Evolutionary conservation across 2,797 vertebrate genomes (phyloP), one percentile per base, ranked within the genome.

Genomic region (Pelochelys cantorii): DNA sequence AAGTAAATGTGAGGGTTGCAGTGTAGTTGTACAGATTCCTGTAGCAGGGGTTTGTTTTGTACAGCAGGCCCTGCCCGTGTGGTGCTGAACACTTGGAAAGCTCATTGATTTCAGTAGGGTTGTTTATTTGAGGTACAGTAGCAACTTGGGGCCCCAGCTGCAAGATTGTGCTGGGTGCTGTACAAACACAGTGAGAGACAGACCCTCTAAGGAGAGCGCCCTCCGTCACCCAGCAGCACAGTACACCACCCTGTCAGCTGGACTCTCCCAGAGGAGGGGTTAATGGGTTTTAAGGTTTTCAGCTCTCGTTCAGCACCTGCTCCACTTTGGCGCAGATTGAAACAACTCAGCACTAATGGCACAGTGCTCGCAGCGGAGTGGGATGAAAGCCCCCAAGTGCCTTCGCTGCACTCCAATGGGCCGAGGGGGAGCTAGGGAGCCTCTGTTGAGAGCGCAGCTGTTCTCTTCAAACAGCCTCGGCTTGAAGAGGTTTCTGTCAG

Each of bases 361-460:
- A 31, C 80, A 13, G 2, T 0, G 2, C 79, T 87, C 5, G 0
- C 0, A 4, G 56, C 0, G 2, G 84, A 87, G 86, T 62, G 0
- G 0, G 71, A 84, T 85, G 74, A 79, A 52, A 0, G 0, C 81
- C 56, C 85, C n/a, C 68, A 0, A 1, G 83, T 52, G 4, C 59
- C 75, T n/a, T 52, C 17, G 31, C 20, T 56, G 56, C 48, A 52
- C 14, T 25, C 23, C 27, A 77, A 7, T 25, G 8, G 23, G 37
- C 74, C 3, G 27, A 59, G 34, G 34, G 55, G 22, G 29, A 59
- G 60, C 4, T 7, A 48, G 74, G 55, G 15, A 4, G 14, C 42
- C 54, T 54, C 60, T 83, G 48, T 25, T 62, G 25, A 75, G 22
- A 82, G 17, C 1, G 83, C 89, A 31, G 85, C 78, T 34, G 6